phyloP scores from a whole-genome alignment of 1,140 invertebrate species.

The Zaprionus inermis region DNA sequence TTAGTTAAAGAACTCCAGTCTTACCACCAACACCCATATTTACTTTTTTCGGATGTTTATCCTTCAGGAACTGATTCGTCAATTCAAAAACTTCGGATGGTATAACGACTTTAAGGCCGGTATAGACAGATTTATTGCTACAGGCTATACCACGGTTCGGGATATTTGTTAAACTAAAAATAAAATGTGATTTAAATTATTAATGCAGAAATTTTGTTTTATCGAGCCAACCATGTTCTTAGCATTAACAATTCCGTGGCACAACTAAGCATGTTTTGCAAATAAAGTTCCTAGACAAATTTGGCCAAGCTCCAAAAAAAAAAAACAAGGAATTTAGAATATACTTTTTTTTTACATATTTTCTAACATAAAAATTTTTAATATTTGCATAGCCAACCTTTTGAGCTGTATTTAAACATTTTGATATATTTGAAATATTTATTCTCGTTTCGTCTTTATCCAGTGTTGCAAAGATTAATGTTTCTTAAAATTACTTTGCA shows the following conservation, averaged over 20 bases:
- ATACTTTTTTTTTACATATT: not conserved
- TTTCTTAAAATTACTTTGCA: not conserved
- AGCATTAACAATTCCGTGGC: not conserved
- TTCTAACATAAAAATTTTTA: not conserved
- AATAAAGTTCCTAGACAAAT: not conserved
- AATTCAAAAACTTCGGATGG: slow-evolving; percentile 33
- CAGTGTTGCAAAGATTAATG: not conserved
- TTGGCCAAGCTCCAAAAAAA: not conserved
- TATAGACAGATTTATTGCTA: slow-evolving; percentile 12
- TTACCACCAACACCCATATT: slow-evolving; percentile 43
- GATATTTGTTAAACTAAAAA: not conserved
- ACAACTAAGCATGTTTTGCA: not conserved
- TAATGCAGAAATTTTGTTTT: not conserved
- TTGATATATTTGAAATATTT: too few relatives aligned
- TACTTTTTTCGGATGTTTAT: slow-evolving; percentile 25
- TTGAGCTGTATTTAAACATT: too few relatives aligned
- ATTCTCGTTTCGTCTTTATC: too few relatives aligned
- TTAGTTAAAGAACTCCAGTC: not conserved
- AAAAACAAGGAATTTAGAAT: not conserved
- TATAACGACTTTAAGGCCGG: not conserved
- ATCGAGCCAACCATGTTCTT: not conserved
- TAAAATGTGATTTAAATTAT: not conserved
- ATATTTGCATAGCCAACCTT: not conserved
- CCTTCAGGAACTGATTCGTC: not conserved
- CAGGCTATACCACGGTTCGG: not conserved